Evolutionary conservation across 2,113 vertebrate species (phyloP).

Genomic region (Meriones unguiculatus): DNA sequence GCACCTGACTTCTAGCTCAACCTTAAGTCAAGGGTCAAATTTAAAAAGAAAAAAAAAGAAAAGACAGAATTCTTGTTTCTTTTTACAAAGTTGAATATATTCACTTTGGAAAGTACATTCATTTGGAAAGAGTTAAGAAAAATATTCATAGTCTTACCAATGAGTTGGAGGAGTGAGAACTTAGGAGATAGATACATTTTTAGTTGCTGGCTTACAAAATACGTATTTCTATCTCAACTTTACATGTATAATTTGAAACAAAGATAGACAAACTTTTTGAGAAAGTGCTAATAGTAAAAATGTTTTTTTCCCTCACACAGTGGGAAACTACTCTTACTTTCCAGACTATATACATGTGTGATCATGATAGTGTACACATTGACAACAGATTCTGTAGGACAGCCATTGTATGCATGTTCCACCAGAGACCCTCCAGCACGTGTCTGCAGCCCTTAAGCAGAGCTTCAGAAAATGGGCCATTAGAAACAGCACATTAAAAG

Average conservation of each 20-base stretch:
- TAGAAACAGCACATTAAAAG: background rate
- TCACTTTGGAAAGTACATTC: background rate
- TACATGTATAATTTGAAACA: background rate
- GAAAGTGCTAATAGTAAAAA: background rate
- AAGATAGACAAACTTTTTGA: background rate
- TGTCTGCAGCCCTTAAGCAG: background rate
- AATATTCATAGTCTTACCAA: background rate
- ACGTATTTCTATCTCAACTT: background rate
- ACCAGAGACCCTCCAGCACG: too few species aligned
- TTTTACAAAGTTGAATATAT: conserved; percentile 28
- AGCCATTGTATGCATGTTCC: background rate
- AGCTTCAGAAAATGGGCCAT: background rate
- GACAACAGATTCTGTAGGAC: background rate
- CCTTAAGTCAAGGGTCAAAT: background rate
- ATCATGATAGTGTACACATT: too few species aligned
- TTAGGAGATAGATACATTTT: background rate
- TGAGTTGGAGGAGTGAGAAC: background rate
- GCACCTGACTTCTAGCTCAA: background rate
- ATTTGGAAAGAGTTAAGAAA: background rate
- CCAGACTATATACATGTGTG: background rate
- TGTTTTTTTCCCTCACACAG: background rate
- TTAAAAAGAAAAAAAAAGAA: background rate
- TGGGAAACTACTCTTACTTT: background rate
- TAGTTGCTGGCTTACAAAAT: background rate
- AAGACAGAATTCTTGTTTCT: background rate